Base-by-base conservation (phyloP, 2,113 vertebrate species). In the Phaetusa simplex region DNA sequence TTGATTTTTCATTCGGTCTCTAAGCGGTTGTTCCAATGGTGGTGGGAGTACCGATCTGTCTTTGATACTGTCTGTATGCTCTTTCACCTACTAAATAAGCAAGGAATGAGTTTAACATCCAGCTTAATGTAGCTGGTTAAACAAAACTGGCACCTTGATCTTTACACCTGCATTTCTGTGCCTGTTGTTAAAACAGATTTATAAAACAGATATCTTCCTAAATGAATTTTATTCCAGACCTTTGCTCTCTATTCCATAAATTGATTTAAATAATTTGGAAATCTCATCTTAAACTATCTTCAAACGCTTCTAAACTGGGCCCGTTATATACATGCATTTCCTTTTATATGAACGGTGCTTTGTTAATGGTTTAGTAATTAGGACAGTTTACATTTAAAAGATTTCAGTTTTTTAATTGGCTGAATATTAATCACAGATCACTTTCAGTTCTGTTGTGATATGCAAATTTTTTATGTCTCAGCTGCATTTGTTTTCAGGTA, bases 401-500 rank as follows among this genome's bases (percentile, higher is more conserved):
- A 34, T 78, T 93, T 95, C 49, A 58, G 32, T 3, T 93, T 93
- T 96, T 98, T 88, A 97, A 90, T 81, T 72, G 94, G 61, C 66
- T 97, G 70, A 80, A 93, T 97, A 96, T 89, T 92, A 97, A 95
- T 92, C 74, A 80, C 43, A 43, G 43, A 96, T 69, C 86, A 47
- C 62, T 95, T 79, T 93, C 78, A 93, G 62, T 56, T 94, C 78
- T 96, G 71, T 81, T 96, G 93, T 95, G 92, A 90, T 95, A 90
- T 90, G 77, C 79, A 95, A 97, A 97, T 96, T 84, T 77, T 90
- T 78, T 89, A 82, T 94, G 29, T 52, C 94, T 70, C 94, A 82
- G 88, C 70, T 93, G 40, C 56, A 72, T 72, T 95, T 95, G 86
- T 94, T 97, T 97, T 94, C 95, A 96, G 93, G 96, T 92, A 95